These are phyloP conservation scores for Halocynthia aurantium DNA, from an alignment of 23 tunicate species.

Conservation along the genomic window DNA sequence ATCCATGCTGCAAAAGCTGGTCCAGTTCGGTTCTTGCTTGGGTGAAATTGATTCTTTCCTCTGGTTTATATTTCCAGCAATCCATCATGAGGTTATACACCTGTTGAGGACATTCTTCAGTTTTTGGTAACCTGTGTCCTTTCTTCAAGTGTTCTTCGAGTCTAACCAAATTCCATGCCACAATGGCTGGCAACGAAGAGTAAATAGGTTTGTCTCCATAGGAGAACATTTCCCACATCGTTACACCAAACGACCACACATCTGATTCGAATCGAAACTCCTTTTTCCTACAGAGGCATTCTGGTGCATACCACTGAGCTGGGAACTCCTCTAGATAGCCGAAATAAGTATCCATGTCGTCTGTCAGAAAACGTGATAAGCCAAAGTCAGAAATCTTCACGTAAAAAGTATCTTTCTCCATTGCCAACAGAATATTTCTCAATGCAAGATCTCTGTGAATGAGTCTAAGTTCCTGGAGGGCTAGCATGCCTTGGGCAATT, in stretches of 20 bases:
- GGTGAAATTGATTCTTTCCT: slow-evolving; percentile 32
- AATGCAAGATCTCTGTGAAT: slow-evolving; percentile 79
- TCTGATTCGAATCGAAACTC: slow-evolving; percentile 59
- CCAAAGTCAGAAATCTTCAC: slow-evolving; percentile 91
- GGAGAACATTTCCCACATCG: slow-evolving; percentile 89
- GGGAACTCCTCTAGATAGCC: slow-evolving; percentile 84
- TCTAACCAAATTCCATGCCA: slow-evolving; percentile 1
- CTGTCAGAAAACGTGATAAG: slow-evolving; percentile 47
- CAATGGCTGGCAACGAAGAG: slow-evolving; percentile 12
- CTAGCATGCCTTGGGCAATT: slow-evolving; percentile 85
- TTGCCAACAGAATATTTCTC: slow-evolving; percentile 69
- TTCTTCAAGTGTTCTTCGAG: slow-evolving; percentile 5
- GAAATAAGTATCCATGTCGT: slow-evolving; percentile 46
- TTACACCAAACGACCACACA: slow-evolving; percentile 88
- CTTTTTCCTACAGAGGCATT: slow-evolving; percentile 44
- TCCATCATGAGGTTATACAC: slow-evolving; percentile 42
- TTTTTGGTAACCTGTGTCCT: slow-evolving; percentile 52
- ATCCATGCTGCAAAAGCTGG: slow-evolving; percentile 5
- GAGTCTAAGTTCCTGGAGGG: slow-evolving; percentile 51
- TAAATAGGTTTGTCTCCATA: slow-evolving; percentile 61
- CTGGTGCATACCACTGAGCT: slow-evolving; percentile 94
- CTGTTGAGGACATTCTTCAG: slow-evolving; percentile 50
- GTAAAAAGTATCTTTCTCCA: slow-evolving; percentile 18
- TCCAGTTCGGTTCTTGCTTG: slow-evolving; percentile 26
- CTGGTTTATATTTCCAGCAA: slow-evolving; percentile 80